Percentiles rank a stretch among this genome's conserved stretches.
phyloP scores from a whole-genome alignment of 2,888 invertebrate genomes.

The Polyploca ridens region DNA sequence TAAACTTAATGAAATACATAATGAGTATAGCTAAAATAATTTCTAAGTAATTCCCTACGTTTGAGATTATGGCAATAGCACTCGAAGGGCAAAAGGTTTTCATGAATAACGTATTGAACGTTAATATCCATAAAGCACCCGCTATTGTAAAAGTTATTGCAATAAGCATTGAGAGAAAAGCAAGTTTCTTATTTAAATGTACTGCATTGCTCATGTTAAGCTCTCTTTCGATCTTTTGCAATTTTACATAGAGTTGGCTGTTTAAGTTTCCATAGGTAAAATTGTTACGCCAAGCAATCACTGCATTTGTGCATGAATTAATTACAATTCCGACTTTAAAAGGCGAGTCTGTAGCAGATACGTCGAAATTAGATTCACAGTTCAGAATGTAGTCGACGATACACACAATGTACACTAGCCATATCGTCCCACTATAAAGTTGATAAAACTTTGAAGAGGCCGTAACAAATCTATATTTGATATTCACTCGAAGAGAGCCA shows the following conservation, averaged over 20 bases:
- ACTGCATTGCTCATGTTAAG: constrained; percentile 45
- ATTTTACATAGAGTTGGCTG: constrained; percentile 59
- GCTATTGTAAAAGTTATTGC: constrained; percentile 17
- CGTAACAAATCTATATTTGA: constrained; percentile 57
- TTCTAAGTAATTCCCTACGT: constrained; percentile 42
- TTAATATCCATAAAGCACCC: constrained; percentile 29
- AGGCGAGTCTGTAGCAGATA: constrained; percentile 38
- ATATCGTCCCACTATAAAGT: constrained; percentile 45
- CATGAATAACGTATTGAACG: constrained; percentile 39
- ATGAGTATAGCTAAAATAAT: constrained; percentile 44
- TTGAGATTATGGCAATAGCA: constrained; percentile 31
- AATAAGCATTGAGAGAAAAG: constrained; percentile 19
- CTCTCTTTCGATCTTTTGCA: constrained; percentile 61
- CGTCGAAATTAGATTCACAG: constrained; percentile 37
- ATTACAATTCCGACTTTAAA: constrained; percentile 45
- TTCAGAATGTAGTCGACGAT: constrained; percentile 30
- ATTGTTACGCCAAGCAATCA: constrained; percentile 45
- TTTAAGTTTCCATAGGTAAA: constrained; percentile 30
- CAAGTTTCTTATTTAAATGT: constrained; percentile 39
- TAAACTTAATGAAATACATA: constrained; percentile 41
- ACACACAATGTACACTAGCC: constrained; percentile 40
- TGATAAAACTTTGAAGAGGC: constrained; percentile 44
- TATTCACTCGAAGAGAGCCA: constrained; percentile 55
- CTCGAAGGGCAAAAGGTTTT: constrained; percentile 38
- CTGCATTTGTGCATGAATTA: constrained; percentile 36